phyloP scores from a whole-genome alignment of 2,797 vertebrate species.

The Crocodylus rhombifer region DNA sequence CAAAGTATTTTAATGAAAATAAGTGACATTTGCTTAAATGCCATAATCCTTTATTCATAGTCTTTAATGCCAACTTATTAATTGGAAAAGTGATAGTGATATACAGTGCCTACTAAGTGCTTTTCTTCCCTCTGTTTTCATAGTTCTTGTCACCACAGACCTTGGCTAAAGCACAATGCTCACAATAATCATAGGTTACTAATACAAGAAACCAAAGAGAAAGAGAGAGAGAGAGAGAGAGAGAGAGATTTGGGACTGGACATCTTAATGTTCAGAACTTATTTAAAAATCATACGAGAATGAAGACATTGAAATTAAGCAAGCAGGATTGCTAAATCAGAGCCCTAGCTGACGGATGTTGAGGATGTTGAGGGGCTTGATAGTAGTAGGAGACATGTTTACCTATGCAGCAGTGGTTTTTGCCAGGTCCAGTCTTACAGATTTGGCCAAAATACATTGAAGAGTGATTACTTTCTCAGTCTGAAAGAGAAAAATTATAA shows the following conservation, averaged over 20 bases:
- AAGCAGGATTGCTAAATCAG: not conserved
- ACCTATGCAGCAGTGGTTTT: not conserved
- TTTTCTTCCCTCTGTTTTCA: conserved; percentile 72
- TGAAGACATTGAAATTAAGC: not conserved
- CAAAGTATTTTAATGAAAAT: conserved; percentile 11
- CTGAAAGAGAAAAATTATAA: rapidly evolving
- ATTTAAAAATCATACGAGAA: too few species aligned
- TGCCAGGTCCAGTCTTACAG: not conserved
- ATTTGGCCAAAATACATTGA: not conserved
- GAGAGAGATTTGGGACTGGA: conserved; percentile 19
- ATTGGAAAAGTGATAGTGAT: conserved; percentile 43
- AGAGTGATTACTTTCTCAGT: not conserved
- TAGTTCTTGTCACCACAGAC: conserved; percentile 65
- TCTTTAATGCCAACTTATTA: not conserved
- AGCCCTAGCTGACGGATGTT: not conserved
- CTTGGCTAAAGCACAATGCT: conserved; percentile 57
- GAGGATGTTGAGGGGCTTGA: not conserved
- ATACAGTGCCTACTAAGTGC: conserved; percentile 17
- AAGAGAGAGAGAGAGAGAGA: conserved; percentile 4
- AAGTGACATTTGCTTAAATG: conserved; percentile 26
- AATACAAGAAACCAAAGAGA: conserved; percentile 42
- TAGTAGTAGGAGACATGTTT: not conserved
- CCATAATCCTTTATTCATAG: conserved; percentile 41
- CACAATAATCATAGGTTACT: conserved; percentile 12
- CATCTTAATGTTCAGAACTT: not conserved